These are phyloP conservation scores for Myocastor coypus DNA, from an alignment of 2,113 vertebrate genomes.

Conservation along the genomic window DNA sequence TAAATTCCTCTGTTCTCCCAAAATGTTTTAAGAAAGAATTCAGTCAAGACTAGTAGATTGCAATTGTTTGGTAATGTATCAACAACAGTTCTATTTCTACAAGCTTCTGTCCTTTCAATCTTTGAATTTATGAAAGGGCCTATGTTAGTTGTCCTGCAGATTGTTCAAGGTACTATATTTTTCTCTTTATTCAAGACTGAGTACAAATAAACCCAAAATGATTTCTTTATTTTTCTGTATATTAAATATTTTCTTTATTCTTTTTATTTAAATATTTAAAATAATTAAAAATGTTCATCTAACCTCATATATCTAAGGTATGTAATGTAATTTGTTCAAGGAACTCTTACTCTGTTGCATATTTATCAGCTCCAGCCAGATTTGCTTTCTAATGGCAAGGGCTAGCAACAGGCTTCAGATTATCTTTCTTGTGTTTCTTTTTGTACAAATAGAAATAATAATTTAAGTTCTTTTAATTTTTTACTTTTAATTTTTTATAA, in stretches of 20 bases:
- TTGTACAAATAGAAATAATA: not conserved
- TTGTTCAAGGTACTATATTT: not conserved
- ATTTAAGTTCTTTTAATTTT: not conserved
- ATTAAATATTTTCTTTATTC: not conserved
- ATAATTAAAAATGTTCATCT: not conserved
- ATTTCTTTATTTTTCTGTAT: not conserved
- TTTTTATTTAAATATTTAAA: not conserved
- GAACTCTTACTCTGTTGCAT: not conserved
- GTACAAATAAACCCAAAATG: not conserved
- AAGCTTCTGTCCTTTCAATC: not conserved
- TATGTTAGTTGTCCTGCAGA: not conserved
- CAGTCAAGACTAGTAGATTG: not conserved
- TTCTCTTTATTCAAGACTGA: not conserved
- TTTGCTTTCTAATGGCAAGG: not conserved
- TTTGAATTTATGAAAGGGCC: not conserved
- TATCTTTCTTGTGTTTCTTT: not conserved
- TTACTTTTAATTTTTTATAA: slow-evolving; percentile 9
- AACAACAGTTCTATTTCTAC: accelerated
- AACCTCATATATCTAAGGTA: not conserved
- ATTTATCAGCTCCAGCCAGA: not conserved
- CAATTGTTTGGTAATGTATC: not conserved
- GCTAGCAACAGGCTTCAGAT: not conserved
- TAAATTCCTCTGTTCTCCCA: not conserved
- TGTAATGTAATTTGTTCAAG: not conserved
- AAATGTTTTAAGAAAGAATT: not conserved